Evolutionary conservation across 2,797 vertebrate species (phyloP).

Genomic region (Micrastur ruficollis): DNA sequence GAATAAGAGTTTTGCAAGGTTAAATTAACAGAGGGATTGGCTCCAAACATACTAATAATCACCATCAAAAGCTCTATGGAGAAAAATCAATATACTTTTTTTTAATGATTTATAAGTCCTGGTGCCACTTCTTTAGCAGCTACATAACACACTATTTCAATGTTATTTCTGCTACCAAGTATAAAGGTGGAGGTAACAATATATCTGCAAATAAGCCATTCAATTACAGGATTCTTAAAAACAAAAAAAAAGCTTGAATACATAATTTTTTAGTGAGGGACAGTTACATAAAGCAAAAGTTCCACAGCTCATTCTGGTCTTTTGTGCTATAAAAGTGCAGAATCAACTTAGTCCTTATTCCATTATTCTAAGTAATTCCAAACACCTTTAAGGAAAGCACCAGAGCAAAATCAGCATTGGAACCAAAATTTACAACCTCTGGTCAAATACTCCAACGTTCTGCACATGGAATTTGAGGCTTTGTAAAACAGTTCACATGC

Average conservation of each 20-base stretch:
- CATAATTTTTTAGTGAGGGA: neutral
- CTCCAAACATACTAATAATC: neutral
- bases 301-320: neutral
- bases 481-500: neutral
- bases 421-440: neutral
- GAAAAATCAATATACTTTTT: fast-evolving
- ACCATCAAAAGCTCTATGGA: neutral
- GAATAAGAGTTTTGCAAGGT: neutral
- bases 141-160: neutral
- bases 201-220: neutral
- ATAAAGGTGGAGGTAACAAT: neutral
- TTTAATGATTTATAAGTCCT: neutral
- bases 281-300: neutral
- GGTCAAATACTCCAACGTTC: neutral
- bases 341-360: neutral
- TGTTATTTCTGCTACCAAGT: neutral
- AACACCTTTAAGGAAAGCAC: neutral
- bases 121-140: neutral
- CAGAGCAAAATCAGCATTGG: neutral
- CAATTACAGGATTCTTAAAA: neutral
- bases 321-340: neutral
- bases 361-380: neutral
- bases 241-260: neutral
- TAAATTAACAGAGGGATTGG: neutral
- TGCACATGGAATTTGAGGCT: neutral